These are phyloP conservation scores for Oostethus manadensis DNA, from an alignment of 2,113 vertebrate genomes.

Conservation along the genomic window DNA sequence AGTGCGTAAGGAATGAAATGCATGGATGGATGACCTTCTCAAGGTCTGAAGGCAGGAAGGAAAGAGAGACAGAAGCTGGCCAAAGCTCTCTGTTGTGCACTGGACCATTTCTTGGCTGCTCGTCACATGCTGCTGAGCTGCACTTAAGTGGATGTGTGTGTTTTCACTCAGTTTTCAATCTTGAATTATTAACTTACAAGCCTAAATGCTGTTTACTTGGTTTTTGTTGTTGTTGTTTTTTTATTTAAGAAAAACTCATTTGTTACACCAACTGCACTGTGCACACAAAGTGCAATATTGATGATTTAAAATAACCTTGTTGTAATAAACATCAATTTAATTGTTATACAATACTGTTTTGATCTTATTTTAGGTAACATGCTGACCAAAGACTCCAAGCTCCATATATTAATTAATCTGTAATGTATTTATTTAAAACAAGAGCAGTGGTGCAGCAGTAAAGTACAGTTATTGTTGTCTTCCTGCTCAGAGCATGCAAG, in stretches of 20 bases:
- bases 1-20: slow-evolving; percentile 28
- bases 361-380: too few relatives aligned
- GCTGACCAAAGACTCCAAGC: too few relatives aligned
- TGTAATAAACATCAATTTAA: neutral
- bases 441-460: too few relatives aligned
- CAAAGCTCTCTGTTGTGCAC: slow-evolving; percentile 9
- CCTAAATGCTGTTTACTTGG: slow-evolving; percentile 12
- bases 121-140: slow-evolving; percentile 5
- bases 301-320: neutral
- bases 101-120: neutral
- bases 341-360: too few relatives aligned
- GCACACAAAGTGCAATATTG: neutral
- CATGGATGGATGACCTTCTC: slow-evolving; percentile 37
- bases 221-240: too few relatives aligned
- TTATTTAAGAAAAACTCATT: neutral
- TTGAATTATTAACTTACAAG: slow-evolving; percentile 22
- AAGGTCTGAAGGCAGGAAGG: slow-evolving; percentile 22
- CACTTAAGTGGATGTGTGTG: slow-evolving; percentile 9
- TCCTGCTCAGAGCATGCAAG: too few relatives aligned
- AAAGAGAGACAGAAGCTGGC: neutral
- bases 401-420: too few relatives aligned
- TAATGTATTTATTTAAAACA: too few relatives aligned
- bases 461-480: too few relatives aligned
- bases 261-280: slow-evolving; percentile 2
- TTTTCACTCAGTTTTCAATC: slow-evolving; percentile 2